Evolutionary conservation across 2,888 invertebrate genomes (phyloP).

Genomic region (Euplexia lucipara): DNA sequence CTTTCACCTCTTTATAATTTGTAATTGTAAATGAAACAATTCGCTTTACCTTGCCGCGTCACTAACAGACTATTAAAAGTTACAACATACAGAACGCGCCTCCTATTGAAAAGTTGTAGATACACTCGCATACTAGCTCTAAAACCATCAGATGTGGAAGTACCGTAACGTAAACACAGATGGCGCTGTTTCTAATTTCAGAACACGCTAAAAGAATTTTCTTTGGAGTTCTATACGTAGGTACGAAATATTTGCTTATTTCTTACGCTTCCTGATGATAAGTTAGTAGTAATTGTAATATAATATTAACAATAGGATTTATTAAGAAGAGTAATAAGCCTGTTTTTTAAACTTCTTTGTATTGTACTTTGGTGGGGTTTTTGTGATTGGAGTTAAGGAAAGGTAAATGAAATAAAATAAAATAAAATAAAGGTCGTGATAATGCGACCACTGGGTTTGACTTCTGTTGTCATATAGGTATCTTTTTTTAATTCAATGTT

Average conservation of each 20-base stretch:
- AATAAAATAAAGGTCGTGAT: background rate
- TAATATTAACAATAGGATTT: too few species aligned
- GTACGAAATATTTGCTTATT: background rate
- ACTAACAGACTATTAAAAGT: conserved; percentile 2
- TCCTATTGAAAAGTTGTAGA: conserved; percentile 55
- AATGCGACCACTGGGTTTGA: too few species aligned
- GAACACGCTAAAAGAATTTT: background rate
- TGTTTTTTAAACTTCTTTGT: too few species aligned
- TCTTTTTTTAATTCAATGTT: too few species aligned
- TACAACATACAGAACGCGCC: conserved; percentile 46
- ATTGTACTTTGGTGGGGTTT: too few species aligned
- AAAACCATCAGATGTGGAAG: conserved; percentile 9
- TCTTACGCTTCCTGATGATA: too few species aligned
- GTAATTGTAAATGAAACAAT: background rate
- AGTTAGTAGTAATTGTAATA: too few species aligned
- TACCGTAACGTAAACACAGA: conserved; percentile 37
- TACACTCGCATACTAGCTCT: conserved; percentile 26
- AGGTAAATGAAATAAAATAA: too few species aligned
- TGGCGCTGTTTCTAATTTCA: conserved; percentile 48
- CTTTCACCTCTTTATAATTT: background rate
- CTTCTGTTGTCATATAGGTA: too few species aligned
- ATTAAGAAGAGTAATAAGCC: too few species aligned
- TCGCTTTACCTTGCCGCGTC: conserved; percentile 53
- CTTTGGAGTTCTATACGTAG: background rate
- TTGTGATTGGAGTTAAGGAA: too few species aligned